Evolutionary conservation across 2,888 invertebrate species (phyloP).

Genomic region (Megalurothrips usitatus): DNA sequence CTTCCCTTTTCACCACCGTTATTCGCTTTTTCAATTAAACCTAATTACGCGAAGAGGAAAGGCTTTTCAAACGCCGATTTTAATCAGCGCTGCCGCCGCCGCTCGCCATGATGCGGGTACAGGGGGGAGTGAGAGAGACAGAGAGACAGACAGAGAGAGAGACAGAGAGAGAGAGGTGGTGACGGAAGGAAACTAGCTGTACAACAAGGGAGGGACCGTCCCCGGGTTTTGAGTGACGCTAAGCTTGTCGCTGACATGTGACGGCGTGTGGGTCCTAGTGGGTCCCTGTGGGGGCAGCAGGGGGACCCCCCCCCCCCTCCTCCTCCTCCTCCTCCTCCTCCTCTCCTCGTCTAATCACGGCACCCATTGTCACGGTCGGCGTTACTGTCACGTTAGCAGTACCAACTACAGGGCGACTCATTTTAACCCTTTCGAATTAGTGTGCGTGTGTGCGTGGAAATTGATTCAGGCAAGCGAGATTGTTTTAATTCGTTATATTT

Average conservation of each 20-base stretch:
- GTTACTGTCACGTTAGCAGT: no score
- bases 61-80: conserved; percentile 24
- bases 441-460: no score
- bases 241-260: background rate
- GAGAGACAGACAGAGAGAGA: background rate
- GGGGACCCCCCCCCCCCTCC: no score
- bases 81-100: conserved; percentile 8
- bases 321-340: no score
- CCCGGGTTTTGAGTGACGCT: conserved; percentile 8
- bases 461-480: no score
- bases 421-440: background rate
- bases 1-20: background rate
- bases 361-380: no score
- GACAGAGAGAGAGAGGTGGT: background rate
- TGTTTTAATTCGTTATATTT: background rate
- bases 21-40: conserved; percentile 8
- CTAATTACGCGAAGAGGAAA: background rate
- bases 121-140: background rate
- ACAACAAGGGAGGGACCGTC: background rate
- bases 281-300: no score
- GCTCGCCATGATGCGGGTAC: background rate
- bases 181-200: background rate
- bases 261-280: background rate
- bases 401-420: no score
- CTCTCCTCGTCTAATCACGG: no score